A percentile compares a stretch with the other conserved stretches of the same genome.
Conservation (phyloP, 2,888 invertebrate genomes). For the Morpho helenor region DNA sequence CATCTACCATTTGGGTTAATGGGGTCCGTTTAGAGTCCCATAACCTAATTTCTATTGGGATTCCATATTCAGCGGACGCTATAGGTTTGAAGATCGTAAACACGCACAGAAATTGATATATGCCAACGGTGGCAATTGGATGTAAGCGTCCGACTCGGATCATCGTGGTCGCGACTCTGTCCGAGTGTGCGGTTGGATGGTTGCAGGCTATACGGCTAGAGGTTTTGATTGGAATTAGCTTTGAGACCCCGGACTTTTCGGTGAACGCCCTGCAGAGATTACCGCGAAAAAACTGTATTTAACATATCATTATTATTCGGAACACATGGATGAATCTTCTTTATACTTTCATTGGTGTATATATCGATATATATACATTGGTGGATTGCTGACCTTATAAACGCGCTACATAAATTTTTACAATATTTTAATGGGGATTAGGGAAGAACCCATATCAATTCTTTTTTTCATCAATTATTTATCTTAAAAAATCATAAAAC, state of each 20-base stretch:
- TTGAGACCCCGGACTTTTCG: slow-evolving; percentile 54
- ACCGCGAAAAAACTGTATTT: slow-evolving; percentile 23
- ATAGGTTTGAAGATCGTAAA: slow-evolving; percentile 33
- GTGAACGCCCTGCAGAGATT: slow-evolving; percentile 65
- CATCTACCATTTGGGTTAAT: slow-evolving; percentile 87
- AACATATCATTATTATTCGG: slow-evolving; percentile 12
- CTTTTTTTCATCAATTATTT: too few species aligned
- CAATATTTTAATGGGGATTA: too few species aligned
- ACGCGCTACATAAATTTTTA: not conserved
- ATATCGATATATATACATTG: not conserved
- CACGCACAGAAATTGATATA: slow-evolving; percentile 35
- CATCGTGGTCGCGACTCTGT: slow-evolving; percentile 63
- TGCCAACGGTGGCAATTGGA: slow-evolving; percentile 29
- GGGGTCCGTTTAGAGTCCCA: slow-evolving; percentile 77
- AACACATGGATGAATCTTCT: slow-evolving; percentile 3
- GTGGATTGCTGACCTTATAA: slow-evolving; percentile 1
- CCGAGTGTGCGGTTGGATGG: slow-evolving; percentile 42
- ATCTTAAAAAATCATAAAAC: too few species aligned
- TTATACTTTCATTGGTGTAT: not conserved
- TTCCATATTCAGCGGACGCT: slow-evolving; percentile 46
- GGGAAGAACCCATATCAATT: too few species aligned
- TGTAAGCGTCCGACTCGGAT: slow-evolving; percentile 51
- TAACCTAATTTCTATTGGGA: slow-evolving; percentile 66
- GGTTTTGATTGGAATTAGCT: slow-evolving; percentile 69
- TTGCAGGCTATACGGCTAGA: slow-evolving; percentile 39